Evolutionary conservation across 1,140 invertebrate species (phyloP), one percentile per base, ranked within the genome.

Genomic region (Trachymyrmex septentrionalis): DNA sequence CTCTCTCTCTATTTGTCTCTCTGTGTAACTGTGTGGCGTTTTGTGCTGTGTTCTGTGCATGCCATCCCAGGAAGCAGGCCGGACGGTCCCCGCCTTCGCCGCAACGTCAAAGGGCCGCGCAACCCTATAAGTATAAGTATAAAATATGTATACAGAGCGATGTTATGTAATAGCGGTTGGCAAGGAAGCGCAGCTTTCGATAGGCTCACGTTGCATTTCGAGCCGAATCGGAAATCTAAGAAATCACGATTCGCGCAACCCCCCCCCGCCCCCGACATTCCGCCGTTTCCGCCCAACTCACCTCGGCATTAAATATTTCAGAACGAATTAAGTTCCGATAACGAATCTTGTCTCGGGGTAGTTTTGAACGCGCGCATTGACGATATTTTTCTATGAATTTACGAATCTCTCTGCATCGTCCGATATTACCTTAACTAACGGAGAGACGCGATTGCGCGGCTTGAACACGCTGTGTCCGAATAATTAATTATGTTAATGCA

Each of bases 31-130:
- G 93, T 95, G 94, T 95, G 93, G 93, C 93, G 93, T 95, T 95
- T 95, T 95, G 94, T 95, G 93, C 92, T 95, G 94, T 95, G 92
- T 95, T 95, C 93, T 95, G 94, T 95, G 95, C 95, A 95, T 95
- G 95, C 95, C 91, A 94, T 93, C 95, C 93, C 94, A 95, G 95
- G 95, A 95, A 92, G 94, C 93, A 93, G 92, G 92, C 94, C 91
- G 94, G 94, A 95, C 93, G 94, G 95, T 95, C 95, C 94, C 95
- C 94, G 95, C 95, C 95, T 95, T 94, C 95, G 91, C 91, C 93
- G 92, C 94, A 94, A 93, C 95, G 93, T 87, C 94, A 91, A 94
- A 95, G 93, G 93, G 94, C 93, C 95, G 94, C 94, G 94, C 95
- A 94, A 95, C 95, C 93, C 94, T 95, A 90, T 95, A 93, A 95